These are phyloP conservation scores for Uromys caudimaculatus DNA, from an alignment of 2,797 vertebrate species.

Conservation along the genomic window DNA sequence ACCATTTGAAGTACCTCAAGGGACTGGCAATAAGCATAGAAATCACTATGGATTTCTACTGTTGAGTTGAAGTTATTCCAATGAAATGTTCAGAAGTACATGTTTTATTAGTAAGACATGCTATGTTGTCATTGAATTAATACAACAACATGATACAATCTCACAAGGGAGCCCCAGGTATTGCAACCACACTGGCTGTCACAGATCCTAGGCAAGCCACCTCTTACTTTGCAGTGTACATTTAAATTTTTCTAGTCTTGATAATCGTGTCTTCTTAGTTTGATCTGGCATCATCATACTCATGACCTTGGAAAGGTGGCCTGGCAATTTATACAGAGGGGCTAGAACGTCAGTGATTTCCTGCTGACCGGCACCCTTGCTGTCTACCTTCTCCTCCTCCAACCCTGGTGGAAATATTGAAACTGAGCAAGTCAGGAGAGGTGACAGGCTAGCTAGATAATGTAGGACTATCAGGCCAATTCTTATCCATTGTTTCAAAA, in stretches of 20 bases:
- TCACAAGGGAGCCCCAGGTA: too few species aligned
- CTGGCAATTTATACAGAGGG: neutral
- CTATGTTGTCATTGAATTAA: neutral
- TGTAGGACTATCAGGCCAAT: accelerated
- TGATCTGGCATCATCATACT: neutral
- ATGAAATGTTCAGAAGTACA: neutral
- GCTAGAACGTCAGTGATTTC: neutral
- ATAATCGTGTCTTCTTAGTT: neutral
- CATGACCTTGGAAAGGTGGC: neutral
- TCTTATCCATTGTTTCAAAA: neutral
- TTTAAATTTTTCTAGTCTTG: neutral
- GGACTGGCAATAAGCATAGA: neutral
- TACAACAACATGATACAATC: too few species aligned
- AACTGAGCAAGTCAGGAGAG: neutral
- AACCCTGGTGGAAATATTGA: neutral
- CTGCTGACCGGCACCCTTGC: neutral
- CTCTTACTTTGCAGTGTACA: neutral
- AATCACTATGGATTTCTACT: neutral
- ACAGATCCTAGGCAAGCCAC: accelerated
- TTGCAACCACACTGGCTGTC: too few species aligned
- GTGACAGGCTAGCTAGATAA: neutral
- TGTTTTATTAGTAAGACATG: neutral
- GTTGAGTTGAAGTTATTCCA: neutral
- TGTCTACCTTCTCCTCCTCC: neutral
- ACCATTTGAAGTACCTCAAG: neutral